Evolutionary conservation across 2,113 vertebrate genomes (phyloP), one percentile per base, ranked within the genome.

Genomic region (Strix uralensis): DNA sequence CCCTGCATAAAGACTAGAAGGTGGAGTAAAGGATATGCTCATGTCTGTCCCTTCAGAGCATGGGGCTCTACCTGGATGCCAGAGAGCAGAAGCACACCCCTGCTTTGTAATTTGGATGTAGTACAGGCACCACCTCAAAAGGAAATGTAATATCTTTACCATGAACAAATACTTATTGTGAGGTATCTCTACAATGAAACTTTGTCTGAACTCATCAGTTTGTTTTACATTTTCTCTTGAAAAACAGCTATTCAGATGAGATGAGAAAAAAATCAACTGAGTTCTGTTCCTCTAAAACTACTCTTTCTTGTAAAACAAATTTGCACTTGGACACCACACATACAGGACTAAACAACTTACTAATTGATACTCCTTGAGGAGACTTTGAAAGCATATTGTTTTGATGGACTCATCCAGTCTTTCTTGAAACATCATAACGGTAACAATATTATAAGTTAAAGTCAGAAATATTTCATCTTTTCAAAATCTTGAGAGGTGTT

Each of bases 401-500:
- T 83, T 83, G 30, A 51, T 38, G n/a, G 49, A 83, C 47, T 86
- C 49, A 80, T 54, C 32, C 9, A 22, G 20, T 21, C 12, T 92
- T 95, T 62, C 36, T 38, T 70, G 29, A 75, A 84, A 55, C 27
- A 80, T 32, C 42, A 10, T 51, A 75, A 86, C n/a, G 20, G 6
- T 61, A 90, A 63, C 14, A 57, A 44, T 23, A 59, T 78, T 57
- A 71, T 38, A 94, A 36, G 40, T 29, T 74, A 67, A 78, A 92
- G 30, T 57, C 1, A 88, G 90, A 95, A 94, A 83, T 82, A 88
- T 63, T 95, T 92, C 14, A 65, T 54, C 58, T 58, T 94, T 82
- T 95, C 66, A 73, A 69, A 94, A 73, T 86, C 63, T 93, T 94
- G 85, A 92, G 44, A 95, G 79, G 85, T 95, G 81, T 93, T 94